Evolutionary conservation across 2,797 vertebrate species (phyloP).

Genomic region (Arctocebus calabarensis): DNA sequence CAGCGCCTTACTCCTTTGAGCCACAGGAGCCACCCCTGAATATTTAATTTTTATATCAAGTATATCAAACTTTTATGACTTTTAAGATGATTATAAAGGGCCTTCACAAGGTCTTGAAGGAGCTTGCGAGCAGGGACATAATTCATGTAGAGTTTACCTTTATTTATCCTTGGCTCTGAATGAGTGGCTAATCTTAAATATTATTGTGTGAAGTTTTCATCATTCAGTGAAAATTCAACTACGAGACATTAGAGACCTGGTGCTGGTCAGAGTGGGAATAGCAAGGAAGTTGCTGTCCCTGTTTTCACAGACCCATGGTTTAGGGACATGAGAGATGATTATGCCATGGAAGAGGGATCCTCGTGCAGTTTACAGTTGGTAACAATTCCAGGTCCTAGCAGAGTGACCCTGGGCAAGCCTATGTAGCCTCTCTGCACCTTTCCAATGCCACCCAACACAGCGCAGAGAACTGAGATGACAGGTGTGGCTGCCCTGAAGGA

Average conservation of each 20-base stretch:
- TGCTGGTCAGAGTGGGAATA: not conserved
- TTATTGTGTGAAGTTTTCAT: not conserved
- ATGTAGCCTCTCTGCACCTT: not conserved
- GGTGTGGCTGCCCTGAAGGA: not conserved
- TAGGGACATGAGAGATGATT: not conserved
- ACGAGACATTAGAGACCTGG: not conserved
- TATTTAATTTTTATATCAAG: constrained; percentile 20
- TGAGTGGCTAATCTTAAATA: not conserved
- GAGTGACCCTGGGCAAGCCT: not conserved
- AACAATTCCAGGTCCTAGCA: not conserved
- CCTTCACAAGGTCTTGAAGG: not conserved
- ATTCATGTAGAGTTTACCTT: not conserved
- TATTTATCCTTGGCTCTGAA: not conserved
- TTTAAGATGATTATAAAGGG: not conserved
- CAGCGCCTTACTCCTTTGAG: no score
- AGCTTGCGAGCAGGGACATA: not conserved
- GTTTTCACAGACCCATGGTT: not conserved
- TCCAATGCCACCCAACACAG: no score
- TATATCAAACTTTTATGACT: not conserved
- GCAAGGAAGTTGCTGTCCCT: not conserved
- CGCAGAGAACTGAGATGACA: not conserved
- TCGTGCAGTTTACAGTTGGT: not conserved
- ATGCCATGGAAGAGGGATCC: not conserved
- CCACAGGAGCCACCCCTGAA: no score
- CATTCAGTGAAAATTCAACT: not conserved